Base-by-base conservation (phyloP, 2,888 invertebrate species). In the Anticlea derivata region DNA sequence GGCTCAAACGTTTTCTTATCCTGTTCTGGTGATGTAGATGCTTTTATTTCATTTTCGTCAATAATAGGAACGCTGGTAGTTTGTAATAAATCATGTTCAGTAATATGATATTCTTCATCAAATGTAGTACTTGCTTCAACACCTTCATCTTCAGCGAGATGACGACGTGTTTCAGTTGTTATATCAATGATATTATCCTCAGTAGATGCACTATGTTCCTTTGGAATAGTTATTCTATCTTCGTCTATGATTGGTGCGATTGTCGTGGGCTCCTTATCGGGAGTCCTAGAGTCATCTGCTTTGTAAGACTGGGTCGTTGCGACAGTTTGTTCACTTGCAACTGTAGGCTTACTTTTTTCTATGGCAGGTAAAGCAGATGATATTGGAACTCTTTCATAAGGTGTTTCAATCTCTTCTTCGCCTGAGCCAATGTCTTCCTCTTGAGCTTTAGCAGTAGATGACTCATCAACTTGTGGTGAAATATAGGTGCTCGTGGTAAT, bases 391-490 rank as follows among this genome's bases (percentile, higher is more conserved):
- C 30, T 41, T 50, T 53, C 48, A 30, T 47, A 53, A 44, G 43
- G 64, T 55, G 55, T 45, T 43, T 47, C 29, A 41, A 48, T 59
- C 26, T 43, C 57, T 27, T 59, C 55, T 46, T 67, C 67, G 39
- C 58, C 50, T 45, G 58, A 56, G 20, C 60, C 50, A 57, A 55
- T 45, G 35, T 58, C 50, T 37, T 58, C 49, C 44, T 47, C 24
- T 37, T 41, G 31, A 50, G 38, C 5, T 51, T 44, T 43, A 7
- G 53, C 49, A 13, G 59, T 61, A 20, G 54, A 46, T 30, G 51
- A 34, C 29, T 54, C 38, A 7, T 52, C 51, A 11, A 48, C 47
- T 24, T 63, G 57, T 26, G 60, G 60, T 53, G 38, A 45, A 40
- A 41, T 41, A 10, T 50, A 26, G 5, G 31, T 5, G 50, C 20